These are phyloP conservation scores for Vombatus ursinus DNA, from an alignment of 2,113 vertebrate species.

Conservation along the genomic window DNA sequence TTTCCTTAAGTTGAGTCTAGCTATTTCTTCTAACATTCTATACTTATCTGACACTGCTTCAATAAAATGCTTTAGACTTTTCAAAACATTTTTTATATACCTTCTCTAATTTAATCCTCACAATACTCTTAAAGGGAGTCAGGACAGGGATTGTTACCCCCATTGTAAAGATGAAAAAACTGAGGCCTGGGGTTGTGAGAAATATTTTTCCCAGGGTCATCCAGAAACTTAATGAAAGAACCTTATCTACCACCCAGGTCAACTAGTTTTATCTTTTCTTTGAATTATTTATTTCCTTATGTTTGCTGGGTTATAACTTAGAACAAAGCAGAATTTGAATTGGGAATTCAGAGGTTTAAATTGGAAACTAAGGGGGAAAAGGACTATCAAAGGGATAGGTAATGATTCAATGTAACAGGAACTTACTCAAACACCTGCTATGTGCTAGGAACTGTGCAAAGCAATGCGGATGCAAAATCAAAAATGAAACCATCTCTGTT, in stretches of 20 bases:
- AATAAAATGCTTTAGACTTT: neutral
- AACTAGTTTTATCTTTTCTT: neutral
- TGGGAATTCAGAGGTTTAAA: neutral
- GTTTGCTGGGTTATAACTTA: neutral
- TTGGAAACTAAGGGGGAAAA: neutral
- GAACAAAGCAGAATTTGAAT: neutral
- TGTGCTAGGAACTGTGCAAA: neutral
- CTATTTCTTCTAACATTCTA: neutral
- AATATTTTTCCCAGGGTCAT: neutral
- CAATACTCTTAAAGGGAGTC: neutral
- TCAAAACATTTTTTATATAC: neutral
- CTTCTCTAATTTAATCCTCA: neutral
- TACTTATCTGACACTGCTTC: neutral
- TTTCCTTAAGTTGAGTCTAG: neutral
- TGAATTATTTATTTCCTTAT: neutral
- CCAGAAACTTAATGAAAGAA: neutral
- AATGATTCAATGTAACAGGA: neutral
- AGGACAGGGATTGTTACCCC: neutral
- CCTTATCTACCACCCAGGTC: neutral
- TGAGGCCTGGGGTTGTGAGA: neutral
- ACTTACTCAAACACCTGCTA: neutral
- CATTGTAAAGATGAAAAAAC: neutral
- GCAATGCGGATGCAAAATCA: neutral
- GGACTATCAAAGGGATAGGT: neutral
- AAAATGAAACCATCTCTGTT: neutral